phyloP scores from a whole-genome alignment of 2,113 vertebrate genomes.

The Trinectes maculatus region DNA sequence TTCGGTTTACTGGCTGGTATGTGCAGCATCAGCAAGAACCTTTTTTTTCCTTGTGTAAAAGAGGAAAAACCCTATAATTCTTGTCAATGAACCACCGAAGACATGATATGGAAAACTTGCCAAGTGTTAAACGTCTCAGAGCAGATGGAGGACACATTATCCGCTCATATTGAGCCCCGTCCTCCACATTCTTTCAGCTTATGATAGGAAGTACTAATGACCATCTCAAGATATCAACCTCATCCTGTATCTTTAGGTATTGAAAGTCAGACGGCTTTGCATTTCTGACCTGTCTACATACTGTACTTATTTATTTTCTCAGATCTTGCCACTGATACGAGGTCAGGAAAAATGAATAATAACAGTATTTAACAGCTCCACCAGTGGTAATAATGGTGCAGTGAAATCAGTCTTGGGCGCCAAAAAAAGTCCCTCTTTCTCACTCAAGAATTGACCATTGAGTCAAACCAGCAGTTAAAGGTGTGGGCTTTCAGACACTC shows the following conservation, averaged over 20 bases:
- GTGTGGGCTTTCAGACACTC: constrained; percentile 47
- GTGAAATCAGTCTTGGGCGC: constrained; percentile 38
- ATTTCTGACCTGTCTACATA: neutral
- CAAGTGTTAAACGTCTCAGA: constrained; percentile 65
- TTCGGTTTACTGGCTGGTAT: constrained; percentile 45
- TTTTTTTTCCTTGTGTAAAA: constrained; percentile 64
- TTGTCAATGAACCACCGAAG: constrained; percentile 56
- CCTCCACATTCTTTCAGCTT: constrained; percentile 53
- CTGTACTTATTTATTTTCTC: neutral
- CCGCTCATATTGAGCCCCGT: constrained; percentile 43
- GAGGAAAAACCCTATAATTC: constrained; percentile 65
- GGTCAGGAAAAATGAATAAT: neutral
- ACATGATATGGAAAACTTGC: constrained; percentile 54
- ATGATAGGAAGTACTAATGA: constrained; percentile 50
- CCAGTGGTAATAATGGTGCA: constrained; percentile 16
- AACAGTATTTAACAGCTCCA: constrained; percentile 6
- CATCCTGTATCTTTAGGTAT: constrained; percentile 47
- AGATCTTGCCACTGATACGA: neutral
- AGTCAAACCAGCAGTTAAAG: constrained; percentile 40
- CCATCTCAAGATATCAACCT: constrained; percentile 48
- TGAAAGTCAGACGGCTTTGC: constrained; percentile 26
- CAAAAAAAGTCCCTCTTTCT: constrained; percentile 26
- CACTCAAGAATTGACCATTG: constrained; percentile 46
- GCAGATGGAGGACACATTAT: constrained; percentile 76
- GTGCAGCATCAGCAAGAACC: constrained; percentile 63